Conservation (phyloP, 2,797 vertebrate genomes). For the Amazona finschi region DNA sequence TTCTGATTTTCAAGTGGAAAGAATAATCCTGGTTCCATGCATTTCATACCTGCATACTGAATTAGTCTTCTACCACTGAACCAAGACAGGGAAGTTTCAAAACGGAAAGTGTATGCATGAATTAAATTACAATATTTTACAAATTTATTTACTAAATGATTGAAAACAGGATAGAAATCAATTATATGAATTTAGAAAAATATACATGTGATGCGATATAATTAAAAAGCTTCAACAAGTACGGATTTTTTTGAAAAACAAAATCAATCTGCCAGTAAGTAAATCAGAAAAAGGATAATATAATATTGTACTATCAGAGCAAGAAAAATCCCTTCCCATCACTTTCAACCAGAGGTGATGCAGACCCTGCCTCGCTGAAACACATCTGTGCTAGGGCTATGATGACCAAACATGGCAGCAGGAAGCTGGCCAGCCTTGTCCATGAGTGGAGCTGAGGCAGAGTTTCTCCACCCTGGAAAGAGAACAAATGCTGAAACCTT, state of each 20-base stretch:
- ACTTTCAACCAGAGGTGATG: not conserved
- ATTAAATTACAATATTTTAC: not conserved
- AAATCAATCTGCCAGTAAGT: not conserved
- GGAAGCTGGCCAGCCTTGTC: not conserved
- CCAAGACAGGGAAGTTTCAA: not conserved
- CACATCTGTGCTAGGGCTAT: fast-evolving
- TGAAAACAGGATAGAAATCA: not conserved
- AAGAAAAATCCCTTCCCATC: not conserved
- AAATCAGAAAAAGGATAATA: not conserved
- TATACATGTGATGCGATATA: not conserved
- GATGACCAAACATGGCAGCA: fast-evolving
- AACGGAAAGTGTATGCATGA: not conserved
- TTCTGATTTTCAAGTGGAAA: slow-evolving; percentile 7
- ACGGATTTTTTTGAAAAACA: not conserved
- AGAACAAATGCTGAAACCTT: not conserved
- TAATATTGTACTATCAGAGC: not conserved
- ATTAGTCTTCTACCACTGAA: not conserved
- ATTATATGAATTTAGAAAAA: not conserved
- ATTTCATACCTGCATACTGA: not conserved
- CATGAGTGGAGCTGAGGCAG: not conserved
- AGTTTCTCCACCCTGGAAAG: not conserved
- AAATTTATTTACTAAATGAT: not conserved
- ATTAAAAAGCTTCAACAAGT: not conserved
- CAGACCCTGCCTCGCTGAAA: not conserved
- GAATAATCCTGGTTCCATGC: not conserved